Evolutionary conservation across 1,140 invertebrate species (phyloP).

Genomic region (Pygmarrhopalites habei): DNA sequence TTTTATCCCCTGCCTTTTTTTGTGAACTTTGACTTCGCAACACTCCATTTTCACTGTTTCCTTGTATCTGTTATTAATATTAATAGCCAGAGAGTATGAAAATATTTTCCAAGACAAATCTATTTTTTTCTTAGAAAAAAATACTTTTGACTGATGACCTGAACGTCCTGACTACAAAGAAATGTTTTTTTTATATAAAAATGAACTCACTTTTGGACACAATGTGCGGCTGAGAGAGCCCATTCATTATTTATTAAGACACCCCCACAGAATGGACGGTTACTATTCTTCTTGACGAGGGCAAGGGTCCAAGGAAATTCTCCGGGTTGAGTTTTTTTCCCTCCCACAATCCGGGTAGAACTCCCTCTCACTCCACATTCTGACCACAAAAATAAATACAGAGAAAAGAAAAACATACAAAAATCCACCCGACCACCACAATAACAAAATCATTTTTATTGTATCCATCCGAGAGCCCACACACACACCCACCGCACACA

Average conservation of each 20-base stretch:
- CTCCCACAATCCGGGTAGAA: conserved; percentile 31
- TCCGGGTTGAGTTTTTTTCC: conserved; percentile 12
- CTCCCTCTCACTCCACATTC: conserved; percentile 28
- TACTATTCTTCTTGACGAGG: conserved; percentile 24
- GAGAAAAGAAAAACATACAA: conserved; percentile 8
- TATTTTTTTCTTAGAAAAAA: neutral
- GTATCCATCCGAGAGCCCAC: too few relatives aligned
- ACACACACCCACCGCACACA: too few relatives aligned
- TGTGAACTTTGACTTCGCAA: too few relatives aligned
- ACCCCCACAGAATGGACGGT: conserved; percentile 44
- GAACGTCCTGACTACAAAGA: neutral
- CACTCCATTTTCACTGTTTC: too few relatives aligned
- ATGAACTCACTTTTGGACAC: conserved; percentile 44
- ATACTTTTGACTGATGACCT: too few relatives aligned
- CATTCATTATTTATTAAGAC: conserved; percentile 45
- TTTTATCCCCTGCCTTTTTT: too few relatives aligned
- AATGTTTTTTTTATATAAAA: neutral
- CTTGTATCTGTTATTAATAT: too few relatives aligned
- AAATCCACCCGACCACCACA: too few relatives aligned
- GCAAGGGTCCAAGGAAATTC: conserved; percentile 35
- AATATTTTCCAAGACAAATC: too few relatives aligned
- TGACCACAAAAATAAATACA: conserved; percentile 7
- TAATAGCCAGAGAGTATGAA: too few relatives aligned
- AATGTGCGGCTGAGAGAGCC: conserved; percentile 49
- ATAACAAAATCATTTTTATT: too few relatives aligned